Conservation (phyloP, 2,113 vertebrate species). For the Talpa occidentalis region DNA sequence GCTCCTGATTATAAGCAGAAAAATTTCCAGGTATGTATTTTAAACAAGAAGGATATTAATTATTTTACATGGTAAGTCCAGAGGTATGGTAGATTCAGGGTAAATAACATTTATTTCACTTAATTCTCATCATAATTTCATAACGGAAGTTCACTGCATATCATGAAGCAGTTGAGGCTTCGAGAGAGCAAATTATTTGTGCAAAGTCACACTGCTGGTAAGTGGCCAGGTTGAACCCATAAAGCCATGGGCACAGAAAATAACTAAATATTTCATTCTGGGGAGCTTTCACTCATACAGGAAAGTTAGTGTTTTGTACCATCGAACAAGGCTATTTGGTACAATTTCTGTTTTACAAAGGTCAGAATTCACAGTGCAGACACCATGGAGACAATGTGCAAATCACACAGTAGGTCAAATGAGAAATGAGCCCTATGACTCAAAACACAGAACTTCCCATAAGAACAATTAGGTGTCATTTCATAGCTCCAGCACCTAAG, state of each 20-base stretch:
- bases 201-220: background rate
- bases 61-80: background rate
- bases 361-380: background rate
- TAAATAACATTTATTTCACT: background rate
- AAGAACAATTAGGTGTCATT: background rate
- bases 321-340: background rate
- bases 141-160: background rate
- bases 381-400: background rate
- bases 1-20: background rate
- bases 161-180: background rate
- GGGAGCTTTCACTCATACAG: background rate
- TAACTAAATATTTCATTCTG: background rate
- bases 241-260: background rate
- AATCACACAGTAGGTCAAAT: background rate
- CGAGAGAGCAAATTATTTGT: background rate
- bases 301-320: background rate
- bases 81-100: background rate
- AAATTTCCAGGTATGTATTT: background rate
- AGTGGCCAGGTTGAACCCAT: background rate
- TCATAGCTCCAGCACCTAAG: background rate
- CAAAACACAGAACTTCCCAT: background rate
- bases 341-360: constrained; percentile 26
- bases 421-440: background rate
- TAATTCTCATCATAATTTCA: background rate
- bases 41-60: background rate